Base-by-base conservation (phyloP, 2,797 vertebrate species). In the Xenops minutus region DNA sequence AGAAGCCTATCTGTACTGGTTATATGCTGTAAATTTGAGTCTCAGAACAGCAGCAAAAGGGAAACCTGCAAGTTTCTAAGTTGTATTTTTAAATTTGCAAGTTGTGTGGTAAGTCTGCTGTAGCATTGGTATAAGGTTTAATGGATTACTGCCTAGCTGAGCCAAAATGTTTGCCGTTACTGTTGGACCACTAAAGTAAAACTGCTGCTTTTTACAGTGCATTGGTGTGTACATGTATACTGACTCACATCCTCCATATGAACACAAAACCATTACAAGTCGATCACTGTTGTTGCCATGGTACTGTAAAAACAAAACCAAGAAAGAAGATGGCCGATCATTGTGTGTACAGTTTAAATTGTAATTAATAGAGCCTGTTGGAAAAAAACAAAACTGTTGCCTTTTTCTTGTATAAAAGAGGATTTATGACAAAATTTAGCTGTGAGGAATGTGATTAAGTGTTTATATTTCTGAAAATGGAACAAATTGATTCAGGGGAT, bases 321-420 rank as follows among this genome's bases (percentile, higher is more conserved):
- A 98, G 94, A 96, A 98, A 96, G 97, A 94, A 97, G 98, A 98
- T 98, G 98, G 98, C 98, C 98, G 96, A 98, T 98, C 98, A 98
- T 99, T 98, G 98, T 98, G 97, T 99, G 98, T 99, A 99, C 98
- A 99, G 96, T 98, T 99, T 97, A 98, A 98, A 98, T 98, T 99
- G 98, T 99, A 99, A 99, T 98, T 99, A 99, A 99, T 98, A 98
- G 98, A 99, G 98, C 98, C 98, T 98, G 98, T 99, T 98, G 95
- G 85, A 96, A 96, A 98, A 97, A 96, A 66, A 77, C 88, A 95
- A 98, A 99, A 99, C 98, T 98, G 98, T 99, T 99, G 99, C 99
- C 99, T 99, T 99, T 98, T 99, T 98, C 99, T 99, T 99, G 99
- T 99, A 99, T 98, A 99, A 99, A 99, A 99, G 98, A 99, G 98